Conservation (phyloP, 2,113 vertebrate species). For the Coptodon rendalli region DNA sequence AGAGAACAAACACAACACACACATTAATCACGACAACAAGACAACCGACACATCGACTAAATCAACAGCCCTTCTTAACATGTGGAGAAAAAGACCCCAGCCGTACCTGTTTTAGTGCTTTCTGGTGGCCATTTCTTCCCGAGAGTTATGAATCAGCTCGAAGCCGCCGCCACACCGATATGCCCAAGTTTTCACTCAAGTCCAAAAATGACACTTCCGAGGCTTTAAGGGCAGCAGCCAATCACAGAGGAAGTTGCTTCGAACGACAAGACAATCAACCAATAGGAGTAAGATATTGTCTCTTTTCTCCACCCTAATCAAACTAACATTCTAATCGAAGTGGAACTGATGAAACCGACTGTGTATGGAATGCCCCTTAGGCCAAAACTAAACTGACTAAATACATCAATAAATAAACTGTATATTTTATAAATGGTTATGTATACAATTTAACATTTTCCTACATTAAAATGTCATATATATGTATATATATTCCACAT, state of each 20-base stretch:
- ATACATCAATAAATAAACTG: background rate
- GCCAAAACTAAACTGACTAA: background rate
- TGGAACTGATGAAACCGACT: background rate
- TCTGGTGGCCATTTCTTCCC: conserved; percentile 21
- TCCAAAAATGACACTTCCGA: conserved; percentile 57
- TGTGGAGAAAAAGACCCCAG: accelerated
- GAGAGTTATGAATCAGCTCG: background rate
- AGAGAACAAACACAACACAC: background rate
- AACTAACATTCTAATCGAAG: background rate
- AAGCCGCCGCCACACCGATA: background rate
- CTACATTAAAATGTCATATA: background rate
- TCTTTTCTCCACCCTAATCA: background rate
- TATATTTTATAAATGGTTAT: accelerated
- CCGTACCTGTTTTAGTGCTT: conserved; percentile 35
- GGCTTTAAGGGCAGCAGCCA: conserved; percentile 6
- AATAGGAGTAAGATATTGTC: background rate
- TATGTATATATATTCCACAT: background rate
- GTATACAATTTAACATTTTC: accelerated
- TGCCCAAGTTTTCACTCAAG: conserved; percentile 27
- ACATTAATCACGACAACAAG: background rate
- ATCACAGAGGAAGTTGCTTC: background rate
- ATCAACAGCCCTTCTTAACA: accelerated
- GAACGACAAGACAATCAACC: background rate
- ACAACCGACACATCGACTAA: background rate
- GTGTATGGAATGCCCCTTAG: background rate